Conservation (phyloP, 1,140 invertebrate genomes). For the Augochlora pura region DNA sequence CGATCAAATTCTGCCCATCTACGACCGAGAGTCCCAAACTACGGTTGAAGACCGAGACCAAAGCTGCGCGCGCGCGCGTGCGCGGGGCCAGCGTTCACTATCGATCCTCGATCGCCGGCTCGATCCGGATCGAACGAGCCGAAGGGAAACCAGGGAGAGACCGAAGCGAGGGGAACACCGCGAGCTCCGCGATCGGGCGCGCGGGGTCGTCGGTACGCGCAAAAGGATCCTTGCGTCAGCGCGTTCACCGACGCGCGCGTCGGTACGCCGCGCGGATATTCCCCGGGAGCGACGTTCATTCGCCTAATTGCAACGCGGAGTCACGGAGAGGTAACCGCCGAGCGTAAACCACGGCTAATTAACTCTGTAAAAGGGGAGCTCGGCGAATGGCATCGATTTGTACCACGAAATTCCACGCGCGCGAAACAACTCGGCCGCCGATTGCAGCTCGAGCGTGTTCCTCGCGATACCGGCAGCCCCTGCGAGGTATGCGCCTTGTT, state of each 20-base stretch:
- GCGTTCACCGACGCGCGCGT: slow-evolving; percentile 2
- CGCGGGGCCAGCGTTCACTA: background rate
- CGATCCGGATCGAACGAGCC: slow-evolving; percentile 2
- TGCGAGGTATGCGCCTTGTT: slow-evolving; percentile 4
- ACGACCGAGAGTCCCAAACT: background rate
- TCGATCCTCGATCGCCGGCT: background rate
- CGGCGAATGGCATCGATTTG: slow-evolving; percentile 33
- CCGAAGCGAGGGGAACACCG: background rate
- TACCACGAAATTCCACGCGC: slow-evolving; percentile 13
- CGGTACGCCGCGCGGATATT: slow-evolving; percentile 23
- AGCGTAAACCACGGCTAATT: slow-evolving; percentile 45
- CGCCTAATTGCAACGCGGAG: slow-evolving; percentile 30
- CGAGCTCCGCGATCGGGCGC: background rate
- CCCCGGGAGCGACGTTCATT: slow-evolving; percentile 22
- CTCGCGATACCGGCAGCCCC: background rate
- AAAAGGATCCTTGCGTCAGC: slow-evolving; percentile 13
- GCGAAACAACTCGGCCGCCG: background rate
- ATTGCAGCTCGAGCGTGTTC: background rate
- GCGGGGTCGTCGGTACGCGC: background rate
- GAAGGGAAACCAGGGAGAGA: no score
- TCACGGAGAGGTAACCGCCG: slow-evolving; percentile 21
- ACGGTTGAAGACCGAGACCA: background rate
- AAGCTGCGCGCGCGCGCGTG: background rate
- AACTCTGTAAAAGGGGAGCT: slow-evolving; percentile 24
- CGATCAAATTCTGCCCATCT: background rate